Percentiles rank a stretch among this genome's conserved stretches.
phyloP scores from a whole-genome alignment of 2,888 invertebrate species.

The Drosophila trichaetosa region DNA sequence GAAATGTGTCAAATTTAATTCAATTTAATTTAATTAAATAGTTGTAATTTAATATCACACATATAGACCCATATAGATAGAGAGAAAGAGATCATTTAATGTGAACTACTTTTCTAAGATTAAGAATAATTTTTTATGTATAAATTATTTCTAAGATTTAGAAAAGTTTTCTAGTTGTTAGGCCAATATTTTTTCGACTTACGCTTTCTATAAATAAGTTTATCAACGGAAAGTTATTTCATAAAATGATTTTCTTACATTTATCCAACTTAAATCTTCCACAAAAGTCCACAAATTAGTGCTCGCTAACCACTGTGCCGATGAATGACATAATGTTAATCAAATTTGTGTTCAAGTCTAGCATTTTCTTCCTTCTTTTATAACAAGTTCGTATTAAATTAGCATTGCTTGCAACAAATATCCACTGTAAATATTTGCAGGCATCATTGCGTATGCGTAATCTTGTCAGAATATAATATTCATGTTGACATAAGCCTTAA shows the following conservation, averaged over 20 bases:
- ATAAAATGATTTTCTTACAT: not conserved
- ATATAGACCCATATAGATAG: too few relatives aligned
- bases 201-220: not conserved
- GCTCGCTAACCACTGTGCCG: not conserved
- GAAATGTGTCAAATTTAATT: too few relatives aligned
- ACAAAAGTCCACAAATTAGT: not conserved
- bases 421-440: not conserved
- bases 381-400: not conserved
- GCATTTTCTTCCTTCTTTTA: not conserved
- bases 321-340: not conserved
- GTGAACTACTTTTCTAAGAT: too few relatives aligned
- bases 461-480: not conserved
- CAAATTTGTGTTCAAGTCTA: not conserved
- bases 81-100: too few relatives aligned
- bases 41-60: too few relatives aligned
- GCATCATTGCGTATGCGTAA: conserved; percentile 18
- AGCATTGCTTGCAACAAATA: conserved; percentile 15
- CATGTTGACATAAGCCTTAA: conserved; percentile 8
- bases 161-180: too few relatives aligned
- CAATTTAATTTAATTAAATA: too few relatives aligned
- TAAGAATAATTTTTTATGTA: too few relatives aligned
- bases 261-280: not conserved
- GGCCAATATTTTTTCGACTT: not conserved
- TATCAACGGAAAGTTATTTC: not conserved
- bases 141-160: too few relatives aligned